Conservation (phyloP, 2,113 vertebrate species). For the Dromas ardeola region DNA sequence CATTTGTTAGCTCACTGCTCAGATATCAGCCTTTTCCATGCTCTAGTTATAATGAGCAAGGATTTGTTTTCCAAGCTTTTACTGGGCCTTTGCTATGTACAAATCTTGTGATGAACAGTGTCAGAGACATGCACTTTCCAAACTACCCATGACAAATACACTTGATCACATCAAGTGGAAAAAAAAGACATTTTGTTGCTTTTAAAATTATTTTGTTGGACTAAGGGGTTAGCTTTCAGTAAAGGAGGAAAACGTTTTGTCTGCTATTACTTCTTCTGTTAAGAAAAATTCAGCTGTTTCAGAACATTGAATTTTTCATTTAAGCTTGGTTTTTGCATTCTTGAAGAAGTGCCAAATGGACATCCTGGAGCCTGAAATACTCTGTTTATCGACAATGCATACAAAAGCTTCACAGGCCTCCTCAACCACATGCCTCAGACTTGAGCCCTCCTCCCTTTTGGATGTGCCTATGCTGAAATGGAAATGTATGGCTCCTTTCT, state of each 20-base stretch:
- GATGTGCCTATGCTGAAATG: not conserved
- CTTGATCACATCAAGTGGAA: not conserved
- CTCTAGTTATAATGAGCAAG: slow-evolving; percentile 1
- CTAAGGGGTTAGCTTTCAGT: not conserved
- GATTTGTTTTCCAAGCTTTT: slow-evolving; percentile 29
- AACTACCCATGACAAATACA: not conserved
- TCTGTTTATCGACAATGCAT: not conserved
- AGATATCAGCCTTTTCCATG: slow-evolving; percentile 41
- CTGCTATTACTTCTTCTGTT: not conserved
- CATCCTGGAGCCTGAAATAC: not conserved
- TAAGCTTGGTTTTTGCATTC: slow-evolving; percentile 14
- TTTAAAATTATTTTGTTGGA: not conserved
- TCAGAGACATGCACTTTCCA: not conserved
- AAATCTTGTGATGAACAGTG: not conserved
- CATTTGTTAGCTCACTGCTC: slow-evolving; percentile 46
- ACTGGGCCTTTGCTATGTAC: not conserved
- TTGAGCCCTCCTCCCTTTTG: not conserved
- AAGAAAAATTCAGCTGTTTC: not conserved
- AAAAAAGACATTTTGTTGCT: not conserved
- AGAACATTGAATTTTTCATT: not conserved
- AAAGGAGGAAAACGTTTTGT: not conserved
- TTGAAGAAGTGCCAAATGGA: slow-evolving; percentile 30
- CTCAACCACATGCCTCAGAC: not conserved
- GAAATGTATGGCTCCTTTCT: not conserved
- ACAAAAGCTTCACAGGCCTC: not conserved